A percentile compares a stretch with the other conserved stretches of the same genome.
Conservation (phyloP, 2,888 invertebrate species). For the Scaptomyza reducta region DNA sequence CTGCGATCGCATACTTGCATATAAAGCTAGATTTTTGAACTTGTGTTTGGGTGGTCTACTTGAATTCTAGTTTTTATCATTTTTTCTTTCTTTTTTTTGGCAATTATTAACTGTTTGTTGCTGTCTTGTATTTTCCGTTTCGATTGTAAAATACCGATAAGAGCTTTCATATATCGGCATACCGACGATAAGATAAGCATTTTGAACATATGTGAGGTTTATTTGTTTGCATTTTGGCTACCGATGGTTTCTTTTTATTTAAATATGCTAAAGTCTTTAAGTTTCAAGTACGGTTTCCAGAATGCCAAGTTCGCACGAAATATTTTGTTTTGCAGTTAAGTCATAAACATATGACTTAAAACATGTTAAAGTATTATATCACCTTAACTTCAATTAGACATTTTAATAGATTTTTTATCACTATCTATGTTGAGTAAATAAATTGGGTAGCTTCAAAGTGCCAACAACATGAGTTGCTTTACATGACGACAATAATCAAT, state of each 20-base stretch:
- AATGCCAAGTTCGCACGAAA: background rate
- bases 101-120: slow-evolving; percentile 49
- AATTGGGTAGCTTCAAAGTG: slow-evolving; percentile 31
- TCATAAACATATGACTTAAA: too few relatives aligned
- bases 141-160: slow-evolving; percentile 54
- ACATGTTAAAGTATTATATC: background rate
- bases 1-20: background rate
- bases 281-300: background rate
- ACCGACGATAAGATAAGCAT: slow-evolving; percentile 61
- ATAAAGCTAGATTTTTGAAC: background rate
- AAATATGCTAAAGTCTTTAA: slow-evolving; percentile 26
- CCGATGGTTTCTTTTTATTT: slow-evolving; percentile 50
- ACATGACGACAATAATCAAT: slow-evolving; percentile 28
- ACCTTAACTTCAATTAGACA: background rate
- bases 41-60: background rate
- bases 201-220: slow-evolving; percentile 18
- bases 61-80: background rate
- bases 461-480: slow-evolving; percentile 15
- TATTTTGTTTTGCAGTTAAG: background rate
- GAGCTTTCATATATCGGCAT: slow-evolving; percentile 63
- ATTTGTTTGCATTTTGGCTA: slow-evolving; percentile 50
- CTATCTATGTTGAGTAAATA: slow-evolving; percentile 23
- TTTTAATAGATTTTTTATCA: slow-evolving; percentile 18
- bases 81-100: slow-evolving; percentile 27
- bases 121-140: slow-evolving; percentile 39